These are phyloP conservation scores for Diabrotica undecimpunctata DNA, from an alignment of 1,140 invertebrate species.

Conservation along the genomic window DNA sequence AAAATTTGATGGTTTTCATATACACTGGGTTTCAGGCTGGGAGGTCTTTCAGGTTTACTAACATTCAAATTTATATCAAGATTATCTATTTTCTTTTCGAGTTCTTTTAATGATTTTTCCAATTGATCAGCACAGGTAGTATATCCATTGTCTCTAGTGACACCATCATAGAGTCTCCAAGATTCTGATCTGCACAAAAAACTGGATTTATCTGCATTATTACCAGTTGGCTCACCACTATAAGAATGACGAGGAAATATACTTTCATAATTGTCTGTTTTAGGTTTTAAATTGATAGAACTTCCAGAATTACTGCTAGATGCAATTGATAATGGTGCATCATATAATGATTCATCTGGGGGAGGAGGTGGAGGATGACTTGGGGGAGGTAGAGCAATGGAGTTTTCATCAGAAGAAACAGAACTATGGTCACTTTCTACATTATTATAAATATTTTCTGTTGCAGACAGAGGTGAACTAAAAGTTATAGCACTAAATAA, in stretches of 20 bases:
- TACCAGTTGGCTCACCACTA: constrained; percentile 50
- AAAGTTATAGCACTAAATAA: constrained; percentile 44
- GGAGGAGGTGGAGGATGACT: constrained; percentile 58
- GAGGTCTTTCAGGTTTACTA: constrained; percentile 22
- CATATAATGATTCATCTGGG: constrained; percentile 57
- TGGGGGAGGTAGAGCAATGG: constrained; percentile 52
- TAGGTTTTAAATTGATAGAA: constrained; percentile 42
- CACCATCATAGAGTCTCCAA: constrained; percentile 56
- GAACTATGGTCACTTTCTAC: constrained; percentile 26
- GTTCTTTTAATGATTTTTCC: neutral
- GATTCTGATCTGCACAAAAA: constrained; percentile 51
- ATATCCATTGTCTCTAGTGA: constrained; percentile 39
- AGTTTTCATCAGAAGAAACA: constrained; percentile 37
- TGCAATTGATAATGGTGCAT: constrained; percentile 53
- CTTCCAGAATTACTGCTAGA: constrained; percentile 46
- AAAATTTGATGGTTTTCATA: constrained; percentile 20
- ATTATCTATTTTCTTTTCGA: neutral
- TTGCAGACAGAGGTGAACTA: constrained; percentile 39
- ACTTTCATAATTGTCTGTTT: constrained; percentile 42
- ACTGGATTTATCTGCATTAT: constrained; percentile 24
- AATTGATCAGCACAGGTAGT: neutral
- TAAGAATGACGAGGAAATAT: constrained; percentile 47
- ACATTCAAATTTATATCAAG: constrained; percentile 31
- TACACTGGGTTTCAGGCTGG: constrained; percentile 36
- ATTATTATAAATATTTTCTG: constrained; percentile 36